Evolutionary conservation across 2,888 invertebrate species (phyloP), one percentile per base, ranked within the genome.

Genomic region (Punctoribates punctum): DNA sequence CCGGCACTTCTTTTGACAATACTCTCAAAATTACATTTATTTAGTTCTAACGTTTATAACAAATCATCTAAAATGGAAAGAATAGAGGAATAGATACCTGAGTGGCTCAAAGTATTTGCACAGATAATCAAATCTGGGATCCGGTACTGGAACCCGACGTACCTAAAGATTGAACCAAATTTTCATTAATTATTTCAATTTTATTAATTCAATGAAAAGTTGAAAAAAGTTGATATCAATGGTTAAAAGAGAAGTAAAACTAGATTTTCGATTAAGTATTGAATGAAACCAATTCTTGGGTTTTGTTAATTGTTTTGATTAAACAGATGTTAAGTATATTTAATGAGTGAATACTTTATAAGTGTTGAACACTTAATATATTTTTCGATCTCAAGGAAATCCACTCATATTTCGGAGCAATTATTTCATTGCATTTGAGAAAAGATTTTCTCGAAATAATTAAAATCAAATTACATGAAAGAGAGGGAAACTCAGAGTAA

Each of bases 131-230:
- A 89, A 99, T 81, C 99, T 88, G 75, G 90, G 89, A 85, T 99
- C 99, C 2, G 97, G 97, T 9, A 99, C 98, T 38, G 97, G 95
- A 82, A 99, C 99, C 83, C 97, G 90, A 91, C 93, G 90, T 94
- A 88, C 62, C 80, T 79, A 62, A 57, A 72, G n/a, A 17, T 42
- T 46, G 73, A 42, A 72, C 8, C 70, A 78, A 38, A 57, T 4
- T 3, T 65, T n/a, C 5, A 27, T 60, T 60, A 27, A 65, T 60
- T 60, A 60, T 60, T 60, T 60, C 9, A 60, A 23, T 60, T 17
- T 48, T 48, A 48, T 48, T 13, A 20, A 20, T 20, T 54, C 54
- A 54, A 54, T 20, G n/a, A 54, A 54, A 54, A 20, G 20, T 20
- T 9, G n/a, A n/a, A n/a, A n/a, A n/a, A n/a, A n/a, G n/a, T n/a